Base-by-base conservation (phyloP, 2,888 invertebrate species). In the Folsomia manolachei region DNA sequence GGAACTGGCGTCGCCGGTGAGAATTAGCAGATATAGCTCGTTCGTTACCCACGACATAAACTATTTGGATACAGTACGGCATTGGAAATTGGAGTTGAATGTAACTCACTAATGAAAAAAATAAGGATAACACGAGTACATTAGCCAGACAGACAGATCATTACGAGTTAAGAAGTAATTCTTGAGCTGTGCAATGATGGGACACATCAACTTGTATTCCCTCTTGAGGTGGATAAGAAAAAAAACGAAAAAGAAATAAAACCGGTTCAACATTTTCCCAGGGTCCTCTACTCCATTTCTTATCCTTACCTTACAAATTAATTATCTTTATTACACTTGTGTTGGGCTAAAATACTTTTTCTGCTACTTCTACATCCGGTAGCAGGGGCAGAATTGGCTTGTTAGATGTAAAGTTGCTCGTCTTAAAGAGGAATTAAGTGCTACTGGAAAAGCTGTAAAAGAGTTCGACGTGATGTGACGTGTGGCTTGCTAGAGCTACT, bases 291-390 rank as follows among this genome's bases (percentile, higher is more conserved):
- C n/a, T 21, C 24, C 62, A 62, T n/a, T n/a, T n/a, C n/a, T n/a
- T n/a, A n/a, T 9, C 62, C 25, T 62, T n/a, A 60, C n/a, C 62
- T 26, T 62, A 62, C 62, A 62, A 62, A 62, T 62, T 62, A 62
- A 62, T 62, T 62, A 62, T 63, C 70, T 63, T 63, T 62, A 70
- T 63, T 63, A 51, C 63, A 27, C 64, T n/a, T 63, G 63, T 19
- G 14, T 39, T 56, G 19, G 56, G 4, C 18, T 19, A 14, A 56
- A 18, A 56, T 21, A 14, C n/a, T 56, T 39, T 39, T 21, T 56
- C 56, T 14, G 56, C 21, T 18, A 21, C 56, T n/a, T n/a, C n/a
- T 7, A n/a, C 56, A 56, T 56, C 56, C 56, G 56, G 56, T 56
- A n/a, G n/a, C n/a, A n/a, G n/a, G n/a, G n/a, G n/a, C n/a, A n/a